A percentile compares a stretch with the other conserved stretches of the same genome.
phyloP scores from a whole-genome alignment of 2,113 vertebrate species.

The Origma solitaria region DNA sequence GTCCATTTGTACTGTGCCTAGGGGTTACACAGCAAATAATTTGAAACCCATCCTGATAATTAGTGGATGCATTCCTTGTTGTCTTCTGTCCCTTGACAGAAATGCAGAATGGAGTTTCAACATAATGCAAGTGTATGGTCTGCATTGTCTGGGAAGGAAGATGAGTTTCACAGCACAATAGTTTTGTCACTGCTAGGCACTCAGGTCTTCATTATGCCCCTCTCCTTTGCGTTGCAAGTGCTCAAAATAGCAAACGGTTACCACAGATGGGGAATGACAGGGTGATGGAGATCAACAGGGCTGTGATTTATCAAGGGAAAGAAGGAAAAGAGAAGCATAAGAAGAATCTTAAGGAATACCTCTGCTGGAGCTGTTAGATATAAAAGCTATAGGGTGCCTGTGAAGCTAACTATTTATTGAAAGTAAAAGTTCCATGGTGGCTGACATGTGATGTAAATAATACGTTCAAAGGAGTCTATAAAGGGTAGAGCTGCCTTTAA shows the following conservation, averaged over 20 bases:
- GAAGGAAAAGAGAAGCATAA: not conserved
- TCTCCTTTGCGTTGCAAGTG: not conserved
- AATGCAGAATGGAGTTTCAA: not conserved
- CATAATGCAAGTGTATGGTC: not conserved
- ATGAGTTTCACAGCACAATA: not conserved
- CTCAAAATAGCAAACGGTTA: not conserved
- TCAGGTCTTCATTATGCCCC: not conserved
- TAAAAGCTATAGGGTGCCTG: not conserved
- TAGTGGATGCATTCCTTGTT: not conserved
- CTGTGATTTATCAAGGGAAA: not conserved
- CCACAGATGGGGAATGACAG: not conserved
- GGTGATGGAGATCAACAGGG: not conserved
- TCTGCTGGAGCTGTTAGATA: not conserved
- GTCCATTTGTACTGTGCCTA: not conserved
- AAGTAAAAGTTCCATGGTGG: not conserved
- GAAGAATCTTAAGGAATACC: not conserved
- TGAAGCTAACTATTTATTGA: not conserved
- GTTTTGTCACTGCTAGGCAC: not conserved
- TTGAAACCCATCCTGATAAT: not conserved
- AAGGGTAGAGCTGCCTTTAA: slow-evolving; percentile 12
- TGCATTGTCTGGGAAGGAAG: not conserved
- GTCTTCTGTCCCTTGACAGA: not conserved
- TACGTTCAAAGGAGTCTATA: not conserved
- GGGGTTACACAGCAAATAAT: not conserved
- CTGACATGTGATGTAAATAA: not conserved